phyloP scores from a whole-genome alignment of 2,113 vertebrate genomes.

The Morone saxatilis region DNA sequence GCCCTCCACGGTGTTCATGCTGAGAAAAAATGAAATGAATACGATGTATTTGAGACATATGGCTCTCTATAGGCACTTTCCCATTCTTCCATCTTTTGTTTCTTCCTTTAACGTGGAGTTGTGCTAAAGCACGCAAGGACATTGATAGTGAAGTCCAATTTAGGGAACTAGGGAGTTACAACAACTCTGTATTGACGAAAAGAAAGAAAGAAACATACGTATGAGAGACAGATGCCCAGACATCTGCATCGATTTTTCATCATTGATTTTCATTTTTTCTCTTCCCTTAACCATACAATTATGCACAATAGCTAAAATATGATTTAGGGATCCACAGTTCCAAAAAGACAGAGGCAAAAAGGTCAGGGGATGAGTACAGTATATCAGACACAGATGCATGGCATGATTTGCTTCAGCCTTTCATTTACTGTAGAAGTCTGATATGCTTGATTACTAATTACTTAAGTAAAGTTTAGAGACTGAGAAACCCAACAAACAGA shows the following conservation, averaged over 20 bases:
- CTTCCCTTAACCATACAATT: not conserved
- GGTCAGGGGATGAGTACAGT: conserved; percentile 7
- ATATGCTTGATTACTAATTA: conserved; percentile 26
- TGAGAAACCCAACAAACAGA: not conserved
- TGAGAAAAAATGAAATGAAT: conserved; percentile 30
- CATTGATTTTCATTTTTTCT: not conserved
- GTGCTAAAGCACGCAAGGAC: not conserved
- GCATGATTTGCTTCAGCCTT: not conserved
- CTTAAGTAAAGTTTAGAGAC: conserved; percentile 7
- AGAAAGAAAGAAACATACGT: not conserved
- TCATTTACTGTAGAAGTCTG: conserved; percentile 18
- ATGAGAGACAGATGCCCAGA: conserved; percentile 10
- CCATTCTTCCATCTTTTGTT: not conserved
- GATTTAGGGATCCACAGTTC: not conserved
- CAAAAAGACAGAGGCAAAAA: not conserved
- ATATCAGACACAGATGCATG: conserved; percentile 31
- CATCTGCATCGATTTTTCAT: conserved; percentile 15
- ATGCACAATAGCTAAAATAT: not conserved
- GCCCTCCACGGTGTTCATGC: not conserved
- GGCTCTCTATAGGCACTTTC: not conserved
- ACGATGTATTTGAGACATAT: not conserved
- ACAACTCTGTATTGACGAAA: not conserved
- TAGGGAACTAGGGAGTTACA: not conserved
- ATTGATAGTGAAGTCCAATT: not conserved
- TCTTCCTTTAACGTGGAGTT: not conserved